Percentiles rank a stretch among this genome's conserved stretches.
Evolutionary conservation across 2,888 invertebrate species (phyloP).

Genomic region (Gisinianus flammeolus): DNA sequence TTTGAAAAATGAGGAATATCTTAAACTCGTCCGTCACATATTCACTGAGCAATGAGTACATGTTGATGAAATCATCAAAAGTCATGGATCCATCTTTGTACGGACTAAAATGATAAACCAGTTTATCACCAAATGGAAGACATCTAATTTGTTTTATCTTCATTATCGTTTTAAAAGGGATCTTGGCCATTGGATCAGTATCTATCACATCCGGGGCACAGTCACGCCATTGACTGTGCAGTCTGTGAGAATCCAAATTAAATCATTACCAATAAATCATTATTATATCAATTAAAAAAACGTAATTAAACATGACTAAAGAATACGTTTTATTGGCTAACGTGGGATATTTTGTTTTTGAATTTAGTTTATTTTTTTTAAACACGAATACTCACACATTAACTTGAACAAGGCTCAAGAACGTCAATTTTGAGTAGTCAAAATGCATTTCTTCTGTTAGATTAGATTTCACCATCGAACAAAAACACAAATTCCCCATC

Average conservation of each 20-base stretch:
- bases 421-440: slow-evolving; percentile 27
- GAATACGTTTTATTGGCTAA: neutral
- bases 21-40: neutral
- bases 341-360: neutral
- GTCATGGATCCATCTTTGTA: slow-evolving; percentile 26
- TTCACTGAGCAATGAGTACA: slow-evolving; percentile 23
- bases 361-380: neutral
- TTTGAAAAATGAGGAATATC: slow-evolving; percentile 24
- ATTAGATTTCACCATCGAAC: neutral
- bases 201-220: slow-evolving; percentile 22
- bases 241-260: neutral
- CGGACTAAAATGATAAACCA: slow-evolving; percentile 26
- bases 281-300: neutral
- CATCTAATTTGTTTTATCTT: slow-evolving; percentile 7
- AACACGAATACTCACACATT: neutral
- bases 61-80: slow-evolving; percentile 27
- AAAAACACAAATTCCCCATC: neutral
- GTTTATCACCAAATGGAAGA: slow-evolving; percentile 14
- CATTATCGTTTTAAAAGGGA: slow-evolving; percentile 12
- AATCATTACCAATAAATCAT: neutral
- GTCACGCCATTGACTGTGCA: slow-evolving; percentile 9
- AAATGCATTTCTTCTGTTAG: slow-evolving; percentile 23
- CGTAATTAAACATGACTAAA: neutral
- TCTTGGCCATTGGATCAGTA: slow-evolving; percentile 9
- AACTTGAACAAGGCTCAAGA: slow-evolving; percentile 17